These are phyloP conservation scores for Drosophila arizonae DNA, from an alignment of 1,140 invertebrate genomes.

Conservation along the genomic window DNA sequence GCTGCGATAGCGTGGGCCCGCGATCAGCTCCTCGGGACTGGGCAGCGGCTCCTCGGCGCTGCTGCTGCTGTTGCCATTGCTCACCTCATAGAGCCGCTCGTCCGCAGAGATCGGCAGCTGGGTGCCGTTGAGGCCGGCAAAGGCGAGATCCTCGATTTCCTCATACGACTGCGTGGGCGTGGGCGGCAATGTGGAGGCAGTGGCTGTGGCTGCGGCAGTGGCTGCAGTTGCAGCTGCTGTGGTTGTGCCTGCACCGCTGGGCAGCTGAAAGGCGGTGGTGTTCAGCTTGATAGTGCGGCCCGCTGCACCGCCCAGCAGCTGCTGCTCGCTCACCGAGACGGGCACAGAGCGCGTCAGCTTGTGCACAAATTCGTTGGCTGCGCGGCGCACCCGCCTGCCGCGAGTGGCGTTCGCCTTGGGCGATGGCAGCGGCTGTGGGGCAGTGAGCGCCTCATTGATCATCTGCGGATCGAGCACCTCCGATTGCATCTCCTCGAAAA, in stretches of 20 bases:
- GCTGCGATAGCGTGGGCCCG: conserved; percentile 68
- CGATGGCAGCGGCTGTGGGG: background rate
- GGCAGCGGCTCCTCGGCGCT: conserved; percentile 64
- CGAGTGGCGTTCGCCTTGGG: background rate
- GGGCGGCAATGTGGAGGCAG: background rate
- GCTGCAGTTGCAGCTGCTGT: background rate
- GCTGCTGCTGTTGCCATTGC: conserved; percentile 6
- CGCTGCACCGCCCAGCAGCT: conserved; percentile 55
- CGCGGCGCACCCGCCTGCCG: conserved; percentile 47
- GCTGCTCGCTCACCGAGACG: conserved; percentile 63
- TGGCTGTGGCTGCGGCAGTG: background rate
- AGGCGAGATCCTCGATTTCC: conserved; percentile 72
- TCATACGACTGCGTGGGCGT: conserved; percentile 51
- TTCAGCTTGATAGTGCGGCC: conserved; percentile 69
- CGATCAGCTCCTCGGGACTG: conserved; percentile 75
- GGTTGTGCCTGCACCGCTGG: conserved; percentile 31
- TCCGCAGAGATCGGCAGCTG: conserved; percentile 45
- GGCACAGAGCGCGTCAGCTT: conserved; percentile 71
- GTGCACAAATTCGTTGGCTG: conserved; percentile 68
- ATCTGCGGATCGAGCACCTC: conserved; percentile 74
- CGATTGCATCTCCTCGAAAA: conserved; percentile 66
- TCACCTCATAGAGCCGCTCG: conserved; percentile 46
- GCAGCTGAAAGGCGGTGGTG: conserved; percentile 66
- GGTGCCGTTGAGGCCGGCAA: conserved; percentile 75
- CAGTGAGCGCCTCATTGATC: conserved; percentile 68